Evolutionary conservation across 2,888 invertebrate genomes (phyloP), one percentile per base, ranked within the genome.

Genomic region (Schrankia costaestrigalis): DNA sequence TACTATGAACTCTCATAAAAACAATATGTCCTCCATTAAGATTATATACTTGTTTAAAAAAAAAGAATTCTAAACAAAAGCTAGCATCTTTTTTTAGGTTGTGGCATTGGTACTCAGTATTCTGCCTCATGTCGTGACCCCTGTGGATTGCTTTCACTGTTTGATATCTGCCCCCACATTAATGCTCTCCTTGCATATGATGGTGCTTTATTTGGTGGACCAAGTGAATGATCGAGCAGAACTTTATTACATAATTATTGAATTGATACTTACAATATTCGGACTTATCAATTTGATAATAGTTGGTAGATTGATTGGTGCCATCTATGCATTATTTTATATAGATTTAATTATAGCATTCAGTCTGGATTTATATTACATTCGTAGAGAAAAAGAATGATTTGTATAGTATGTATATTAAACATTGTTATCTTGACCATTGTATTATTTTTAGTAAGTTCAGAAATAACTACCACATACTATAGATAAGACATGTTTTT

Each of bases 71-170:
- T 6, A 17, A 17, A 17, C 17, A 7, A 39, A 55, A 70, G 60
- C 51, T 61, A 60, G 45, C 56, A 53, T 36, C 68, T 64, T 78
- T 68, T 85, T 85, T 78, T 86, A 86, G 85, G 83, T 80, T 72
- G 71, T 85, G 71, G 81, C 83, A 55, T 71, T 86, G 45, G 71
- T 85, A 42, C 80, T 86, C 67, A 79, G 71, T 75, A 62, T 85
- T 51, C 68, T 85, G 44, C 81, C 81, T 40, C 74, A 79, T 63
- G 71, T 84, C 46, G 79, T 85, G 77, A 68, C 64, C 14, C 79
- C 82, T 0, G 55, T 80, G 71, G 80, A 81, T 30, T 15, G 41
- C 21, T 60, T 66, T 41, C 70, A 75, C 42, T 85, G 85, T 58
- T 54, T 83, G 52, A 80, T 81, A 15, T 74, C 80, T 1, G 80